Evolutionary conservation across 1,140 invertebrate genomes (phyloP).

Genomic region (Antheraea pernyi): DNA sequence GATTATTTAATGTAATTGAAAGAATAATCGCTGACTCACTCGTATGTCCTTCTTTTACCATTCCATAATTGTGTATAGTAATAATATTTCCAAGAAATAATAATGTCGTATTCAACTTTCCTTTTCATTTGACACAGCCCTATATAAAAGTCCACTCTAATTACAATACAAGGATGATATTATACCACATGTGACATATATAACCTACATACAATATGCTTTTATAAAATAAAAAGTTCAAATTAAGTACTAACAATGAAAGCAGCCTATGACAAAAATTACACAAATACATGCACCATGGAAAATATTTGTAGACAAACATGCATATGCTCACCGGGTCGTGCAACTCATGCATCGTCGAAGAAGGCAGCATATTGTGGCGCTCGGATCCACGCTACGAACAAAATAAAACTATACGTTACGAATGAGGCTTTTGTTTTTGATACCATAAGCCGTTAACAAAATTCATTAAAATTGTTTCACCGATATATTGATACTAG

Average conservation of each 20-base stretch:
- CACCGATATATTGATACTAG: no score
- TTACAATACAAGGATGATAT: background rate
- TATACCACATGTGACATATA: background rate
- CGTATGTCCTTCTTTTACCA: background rate
- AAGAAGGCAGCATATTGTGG: constrained; percentile 71
- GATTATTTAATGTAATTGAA: background rate
- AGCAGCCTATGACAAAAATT: background rate
- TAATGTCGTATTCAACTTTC: background rate
- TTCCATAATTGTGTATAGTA: background rate
- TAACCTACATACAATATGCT: constrained; percentile 3
- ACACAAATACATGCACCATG: background rate
- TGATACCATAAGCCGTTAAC: background rate
- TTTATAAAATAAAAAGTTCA: background rate
- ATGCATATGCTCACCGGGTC: constrained; percentile 70
- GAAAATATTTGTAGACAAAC: background rate
- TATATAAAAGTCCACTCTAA: background rate
- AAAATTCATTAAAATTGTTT: background rate
- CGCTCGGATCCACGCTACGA: constrained; percentile 64
- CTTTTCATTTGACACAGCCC: background rate
- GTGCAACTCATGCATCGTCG: constrained; percentile 78
- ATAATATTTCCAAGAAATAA: background rate
- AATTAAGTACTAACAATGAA: background rate
- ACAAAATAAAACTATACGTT: constrained; percentile 41
- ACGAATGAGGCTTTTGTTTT: background rate
- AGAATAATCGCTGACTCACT: background rate